These are phyloP conservation scores for Cinclus cinclus DNA, from an alignment of 2,113 vertebrate species.

Conservation along the genomic window DNA sequence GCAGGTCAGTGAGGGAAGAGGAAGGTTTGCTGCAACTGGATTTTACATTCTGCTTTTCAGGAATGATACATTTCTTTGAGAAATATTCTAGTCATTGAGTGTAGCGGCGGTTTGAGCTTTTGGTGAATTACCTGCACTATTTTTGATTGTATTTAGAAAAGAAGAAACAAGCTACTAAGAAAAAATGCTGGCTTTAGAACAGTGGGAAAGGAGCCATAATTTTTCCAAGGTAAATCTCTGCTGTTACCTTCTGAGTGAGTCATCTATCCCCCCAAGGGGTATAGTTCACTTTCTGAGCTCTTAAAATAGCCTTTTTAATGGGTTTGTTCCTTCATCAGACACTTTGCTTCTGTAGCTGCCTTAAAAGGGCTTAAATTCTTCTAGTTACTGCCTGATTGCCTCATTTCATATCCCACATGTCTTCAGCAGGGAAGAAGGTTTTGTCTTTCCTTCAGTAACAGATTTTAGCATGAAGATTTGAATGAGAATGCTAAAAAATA, in stretches of 20 bases:
- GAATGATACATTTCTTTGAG: not conserved
- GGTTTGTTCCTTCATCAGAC: not conserved
- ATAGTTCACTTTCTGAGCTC: not conserved
- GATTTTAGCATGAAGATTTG: not conserved
- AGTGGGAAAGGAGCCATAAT: not conserved
- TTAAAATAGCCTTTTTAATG: conserved; percentile 39
- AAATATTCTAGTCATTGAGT: not conserved
- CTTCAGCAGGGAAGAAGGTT: not conserved
- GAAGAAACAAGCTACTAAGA: not conserved
- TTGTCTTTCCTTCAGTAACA: not conserved
- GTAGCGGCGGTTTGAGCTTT: not conserved
- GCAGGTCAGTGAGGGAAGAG: not conserved
- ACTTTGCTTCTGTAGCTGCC: not conserved
- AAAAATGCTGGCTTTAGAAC: not conserved
- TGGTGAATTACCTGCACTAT: not conserved
- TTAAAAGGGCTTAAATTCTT: conserved; percentile 52
- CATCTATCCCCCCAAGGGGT: not conserved
- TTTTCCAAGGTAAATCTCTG: not conserved
- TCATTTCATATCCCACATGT: conserved; percentile 7
- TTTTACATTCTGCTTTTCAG: not conserved
- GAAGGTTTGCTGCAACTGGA: not conserved
- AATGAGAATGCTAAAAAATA: not conserved
- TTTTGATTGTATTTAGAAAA: not conserved
- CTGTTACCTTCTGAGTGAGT: not conserved
- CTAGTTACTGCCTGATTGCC: not conserved